A percentile compares a stretch with the other conserved stretches of the same genome.
These are phyloP conservation scores for Scarus forsteni DNA, from an alignment of 2,797 vertebrate species.

Conservation along the genomic window DNA sequence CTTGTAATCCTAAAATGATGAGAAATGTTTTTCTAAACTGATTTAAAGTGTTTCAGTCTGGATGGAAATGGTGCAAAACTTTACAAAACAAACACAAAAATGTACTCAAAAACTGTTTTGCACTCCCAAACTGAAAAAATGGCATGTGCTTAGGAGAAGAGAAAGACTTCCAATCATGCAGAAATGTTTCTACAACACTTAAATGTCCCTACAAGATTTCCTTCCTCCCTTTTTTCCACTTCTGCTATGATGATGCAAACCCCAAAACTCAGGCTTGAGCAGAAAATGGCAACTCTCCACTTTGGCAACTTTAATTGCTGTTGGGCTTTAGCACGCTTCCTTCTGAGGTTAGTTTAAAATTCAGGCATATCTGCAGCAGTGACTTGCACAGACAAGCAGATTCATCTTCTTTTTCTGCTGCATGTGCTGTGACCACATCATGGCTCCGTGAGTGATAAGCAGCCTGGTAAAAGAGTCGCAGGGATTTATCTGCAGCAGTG, in stretches of 20 bases:
- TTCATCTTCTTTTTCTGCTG: conserved; percentile 75
- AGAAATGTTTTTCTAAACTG: too few species aligned
- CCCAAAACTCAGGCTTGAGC: conserved; percentile 22
- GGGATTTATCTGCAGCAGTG: conserved; percentile 77
- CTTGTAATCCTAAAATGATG: too few species aligned
- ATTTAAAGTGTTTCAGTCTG: too few species aligned
- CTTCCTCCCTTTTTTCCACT: not conserved
- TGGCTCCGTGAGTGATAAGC: conserved; percentile 76
- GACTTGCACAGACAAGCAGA: conserved; percentile 64
- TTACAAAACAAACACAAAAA: too few species aligned
- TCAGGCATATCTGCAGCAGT: conserved; percentile 60
- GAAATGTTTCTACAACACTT: too few species aligned
- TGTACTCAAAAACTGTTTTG: too few species aligned
- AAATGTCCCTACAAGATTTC: conserved; percentile 1
- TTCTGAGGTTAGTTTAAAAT: conserved; percentile 66
- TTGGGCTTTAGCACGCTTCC: conserved; percentile 56
- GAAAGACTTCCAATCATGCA: too few species aligned
- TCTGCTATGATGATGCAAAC: conserved; percentile 24
- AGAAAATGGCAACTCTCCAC: conserved; percentile 44
- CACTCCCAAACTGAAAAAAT: too few species aligned
- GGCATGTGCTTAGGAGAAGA: too few species aligned
- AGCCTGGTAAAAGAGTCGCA: conserved; percentile 65
- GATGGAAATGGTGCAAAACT: too few species aligned
- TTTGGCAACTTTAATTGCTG: conserved; percentile 64
- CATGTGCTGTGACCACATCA: conserved; percentile 71